These are phyloP conservation scores for Drosophila saltans DNA, from an alignment of 1,140 invertebrate species.

Conservation along the genomic window DNA sequence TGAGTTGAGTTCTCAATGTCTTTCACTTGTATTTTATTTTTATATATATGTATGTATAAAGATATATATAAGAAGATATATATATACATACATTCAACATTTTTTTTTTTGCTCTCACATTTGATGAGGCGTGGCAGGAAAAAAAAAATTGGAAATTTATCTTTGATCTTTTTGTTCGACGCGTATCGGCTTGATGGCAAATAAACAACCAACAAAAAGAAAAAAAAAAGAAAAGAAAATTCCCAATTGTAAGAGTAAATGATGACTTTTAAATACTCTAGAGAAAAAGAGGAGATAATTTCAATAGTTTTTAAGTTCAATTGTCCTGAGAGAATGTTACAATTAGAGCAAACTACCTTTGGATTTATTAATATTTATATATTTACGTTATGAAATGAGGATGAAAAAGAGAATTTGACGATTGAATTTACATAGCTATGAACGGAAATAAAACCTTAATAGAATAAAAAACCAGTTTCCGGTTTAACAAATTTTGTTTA, in stretches of 20 bases:
- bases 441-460: no score
- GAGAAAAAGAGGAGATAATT: background rate
- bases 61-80: background rate
- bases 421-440: no score
- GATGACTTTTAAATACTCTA: background rate
- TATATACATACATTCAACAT: background rate
- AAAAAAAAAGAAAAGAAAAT: background rate
- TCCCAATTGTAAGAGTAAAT: background rate
- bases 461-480: no score
- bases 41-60: background rate
- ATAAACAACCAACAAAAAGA: slow-evolving; percentile 51
- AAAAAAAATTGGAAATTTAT: slow-evolving; percentile 76
- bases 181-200: slow-evolving; percentile 51
- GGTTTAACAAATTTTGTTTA: no score
- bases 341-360: no score
- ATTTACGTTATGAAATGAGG: no score
- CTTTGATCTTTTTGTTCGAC: slow-evolving; percentile 75
- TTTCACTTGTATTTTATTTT: background rate
- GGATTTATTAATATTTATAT: no score
- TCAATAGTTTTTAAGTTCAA: background rate
- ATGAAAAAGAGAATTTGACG: no score
- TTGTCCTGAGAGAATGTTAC: no score
- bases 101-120: slow-evolving; percentile 44
- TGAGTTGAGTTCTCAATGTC: slow-evolving; percentile 44
- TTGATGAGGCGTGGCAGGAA: slow-evolving; percentile 65